A percentile compares a stretch with the other conserved stretches of the same genome.
Evolutionary conservation across 2,797 vertebrate genomes (phyloP).

Genomic region (Rhinella marina): DNA sequence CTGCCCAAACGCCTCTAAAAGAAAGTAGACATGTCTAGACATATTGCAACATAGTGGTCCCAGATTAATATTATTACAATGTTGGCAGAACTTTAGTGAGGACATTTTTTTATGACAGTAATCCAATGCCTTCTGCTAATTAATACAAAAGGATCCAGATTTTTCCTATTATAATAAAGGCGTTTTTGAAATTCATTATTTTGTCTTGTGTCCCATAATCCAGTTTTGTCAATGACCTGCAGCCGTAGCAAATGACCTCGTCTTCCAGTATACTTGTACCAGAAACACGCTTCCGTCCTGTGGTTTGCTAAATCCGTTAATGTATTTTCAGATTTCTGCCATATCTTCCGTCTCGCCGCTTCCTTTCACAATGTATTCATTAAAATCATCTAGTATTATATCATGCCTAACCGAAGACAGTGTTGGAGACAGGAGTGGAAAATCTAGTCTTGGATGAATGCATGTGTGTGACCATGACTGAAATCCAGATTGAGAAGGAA

Average conservation of each 20-base stretch:
- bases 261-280: conserved; percentile 9
- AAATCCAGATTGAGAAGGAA: conserved; percentile 16
- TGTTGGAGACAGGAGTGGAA: conserved; percentile 40
- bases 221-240: conserved; percentile 10
- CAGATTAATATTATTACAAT: conserved; percentile 30
- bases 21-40: conserved; percentile 30
- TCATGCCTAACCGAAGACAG: conserved; percentile 40
- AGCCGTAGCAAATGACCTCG: conserved; percentile 35
- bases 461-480: conserved; percentile 11
- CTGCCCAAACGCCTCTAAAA: neutral
- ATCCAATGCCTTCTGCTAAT: conserved; percentile 27
- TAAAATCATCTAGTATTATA: conserved; percentile 23
- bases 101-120: conserved; percentile 30
- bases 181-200: conserved; percentile 22
- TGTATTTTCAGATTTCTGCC: conserved; percentile 42
- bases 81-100: conserved; percentile 7
- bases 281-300: conserved; percentile 21
- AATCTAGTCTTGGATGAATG: conserved; percentile 17
- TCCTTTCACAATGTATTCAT: conserved; percentile 25
- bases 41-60: neutral
- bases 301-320: conserved; percentile 50
- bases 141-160: conserved; percentile 33
- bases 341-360: conserved; percentile 42
- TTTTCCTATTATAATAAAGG: conserved; percentile 19
- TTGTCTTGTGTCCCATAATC: conserved; percentile 22